A percentile compares a stretch with the other conserved stretches of the same genome.
Conservation (phyloP, 1,140 invertebrate genomes). For the Onthophagus taurus region DNA sequence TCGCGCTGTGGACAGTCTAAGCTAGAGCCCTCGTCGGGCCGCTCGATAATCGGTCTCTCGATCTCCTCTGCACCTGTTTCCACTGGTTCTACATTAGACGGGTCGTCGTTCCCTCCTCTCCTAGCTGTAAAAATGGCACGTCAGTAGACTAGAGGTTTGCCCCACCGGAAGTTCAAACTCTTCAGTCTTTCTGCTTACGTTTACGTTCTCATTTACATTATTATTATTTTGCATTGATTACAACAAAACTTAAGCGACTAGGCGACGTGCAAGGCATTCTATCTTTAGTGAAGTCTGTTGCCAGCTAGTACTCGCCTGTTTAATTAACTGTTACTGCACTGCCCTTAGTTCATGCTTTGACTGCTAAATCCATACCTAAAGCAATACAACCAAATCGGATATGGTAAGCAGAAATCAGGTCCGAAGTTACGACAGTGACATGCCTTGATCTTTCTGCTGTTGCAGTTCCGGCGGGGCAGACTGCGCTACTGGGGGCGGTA, state of each 20-base stretch:
- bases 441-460: conserved; percentile 36
- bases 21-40: conserved; percentile 9
- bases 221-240: no score
- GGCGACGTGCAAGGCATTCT: conserved; percentile 14
- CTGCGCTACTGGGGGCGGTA: conserved; percentile 51
- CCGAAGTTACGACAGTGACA: conserved; percentile 29
- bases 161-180: no score
- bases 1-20: conserved; percentile 11
- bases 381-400: conserved; percentile 38
- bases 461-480: conserved; percentile 55
- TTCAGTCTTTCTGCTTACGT: no score
- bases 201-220: no score
- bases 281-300: conserved; percentile 9
- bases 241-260: no score
- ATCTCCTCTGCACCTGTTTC: conserved; percentile 6
- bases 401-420: conserved; percentile 34
- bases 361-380: conserved; percentile 37
- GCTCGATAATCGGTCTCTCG: neutral
- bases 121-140: conserved; percentile 13
- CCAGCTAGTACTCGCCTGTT: conserved; percentile 27
- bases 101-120: conserved; percentile 1
- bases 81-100: neutral
- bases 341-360: conserved; percentile 31
- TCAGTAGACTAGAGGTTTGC: conserved; percentile 8
- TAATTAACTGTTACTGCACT: conserved; percentile 26